A percentile compares a stretch with the other conserved stretches of the same genome.
These are phyloP conservation scores for Enteromius treurensis DNA, from an alignment of 2,797 vertebrate genomes.

Conservation along the genomic window DNA sequence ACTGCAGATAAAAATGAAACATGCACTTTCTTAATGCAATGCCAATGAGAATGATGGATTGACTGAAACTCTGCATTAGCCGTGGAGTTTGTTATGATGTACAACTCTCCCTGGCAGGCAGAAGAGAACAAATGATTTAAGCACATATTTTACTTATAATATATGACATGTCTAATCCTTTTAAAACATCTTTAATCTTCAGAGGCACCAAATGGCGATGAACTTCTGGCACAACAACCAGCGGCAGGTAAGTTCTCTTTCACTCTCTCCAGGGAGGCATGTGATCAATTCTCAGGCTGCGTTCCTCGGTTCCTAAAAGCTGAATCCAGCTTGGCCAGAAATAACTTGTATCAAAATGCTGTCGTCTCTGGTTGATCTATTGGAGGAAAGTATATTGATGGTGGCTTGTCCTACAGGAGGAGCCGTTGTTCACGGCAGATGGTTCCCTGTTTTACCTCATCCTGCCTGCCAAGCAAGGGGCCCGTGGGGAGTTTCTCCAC, in stretches of 20 bases:
- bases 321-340: constrained; percentile 23
- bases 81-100: constrained; percentile 11
- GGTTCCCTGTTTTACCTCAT: constrained; percentile 78
- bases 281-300: constrained; percentile 6
- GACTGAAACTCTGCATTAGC: constrained; percentile 17
- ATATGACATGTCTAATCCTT: constrained; percentile 38
- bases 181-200: constrained; percentile 54
- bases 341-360: constrained; percentile 27
- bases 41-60: constrained; percentile 34
- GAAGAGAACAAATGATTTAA: constrained; percentile 34
- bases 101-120: constrained; percentile 30
- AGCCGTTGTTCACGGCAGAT: constrained; percentile 78
- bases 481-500: constrained; percentile 83
- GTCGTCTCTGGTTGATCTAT: constrained; percentile 24
- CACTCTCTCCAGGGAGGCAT: background rate
- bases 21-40: background rate
- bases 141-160: constrained; percentile 37
- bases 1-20: constrained; percentile 28
- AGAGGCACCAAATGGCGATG: constrained; percentile 82
- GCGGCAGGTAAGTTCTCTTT: constrained; percentile 68
- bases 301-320: constrained; percentile 18
- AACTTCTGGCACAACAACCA: constrained; percentile 80
- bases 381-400: constrained; percentile 38
- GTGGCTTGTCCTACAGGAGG: constrained; percentile 68
- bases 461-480: constrained; percentile 82